phyloP scores from a whole-genome alignment of 1,140 invertebrate genomes.

The Ceratina australensis region DNA sequence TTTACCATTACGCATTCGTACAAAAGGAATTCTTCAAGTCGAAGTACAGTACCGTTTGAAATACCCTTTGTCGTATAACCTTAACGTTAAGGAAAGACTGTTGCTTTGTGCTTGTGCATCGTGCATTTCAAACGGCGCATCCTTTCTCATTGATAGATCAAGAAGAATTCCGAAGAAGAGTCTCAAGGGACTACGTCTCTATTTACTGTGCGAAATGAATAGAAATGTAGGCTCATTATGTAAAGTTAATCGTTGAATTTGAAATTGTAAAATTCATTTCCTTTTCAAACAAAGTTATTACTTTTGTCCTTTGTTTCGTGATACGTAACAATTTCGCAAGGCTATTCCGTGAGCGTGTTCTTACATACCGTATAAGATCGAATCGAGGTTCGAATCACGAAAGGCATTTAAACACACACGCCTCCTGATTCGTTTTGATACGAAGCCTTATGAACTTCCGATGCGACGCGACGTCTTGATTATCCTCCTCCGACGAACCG shows the following conservation, averaged over 20 bases:
- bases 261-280: no score
- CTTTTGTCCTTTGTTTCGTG: no score
- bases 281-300: no score
- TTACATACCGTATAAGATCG: not conserved
- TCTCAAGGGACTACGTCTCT: not conserved
- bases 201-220: not conserved
- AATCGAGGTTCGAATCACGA: not conserved
- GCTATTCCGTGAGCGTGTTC: no score
- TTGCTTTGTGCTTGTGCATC: not conserved
- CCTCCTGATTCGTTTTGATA: not conserved
- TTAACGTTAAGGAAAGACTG: no score
- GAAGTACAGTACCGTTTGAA: not conserved
- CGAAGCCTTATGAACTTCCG: slow-evolving; percentile 25
- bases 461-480: slow-evolving; percentile 48
- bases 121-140: not conserved
- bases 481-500: not conserved
- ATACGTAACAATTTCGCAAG: no score
- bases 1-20: not conserved
- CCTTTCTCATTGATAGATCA: not conserved
- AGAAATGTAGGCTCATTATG: not conserved
- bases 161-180: not conserved
- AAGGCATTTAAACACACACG: not conserved
- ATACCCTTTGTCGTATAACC: not conserved
- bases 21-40: not conserved
- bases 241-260: not conserved